Base-by-base conservation (phyloP, 2,888 invertebrate genomes). In the Hydrotaea cyrtoneurina region DNA sequence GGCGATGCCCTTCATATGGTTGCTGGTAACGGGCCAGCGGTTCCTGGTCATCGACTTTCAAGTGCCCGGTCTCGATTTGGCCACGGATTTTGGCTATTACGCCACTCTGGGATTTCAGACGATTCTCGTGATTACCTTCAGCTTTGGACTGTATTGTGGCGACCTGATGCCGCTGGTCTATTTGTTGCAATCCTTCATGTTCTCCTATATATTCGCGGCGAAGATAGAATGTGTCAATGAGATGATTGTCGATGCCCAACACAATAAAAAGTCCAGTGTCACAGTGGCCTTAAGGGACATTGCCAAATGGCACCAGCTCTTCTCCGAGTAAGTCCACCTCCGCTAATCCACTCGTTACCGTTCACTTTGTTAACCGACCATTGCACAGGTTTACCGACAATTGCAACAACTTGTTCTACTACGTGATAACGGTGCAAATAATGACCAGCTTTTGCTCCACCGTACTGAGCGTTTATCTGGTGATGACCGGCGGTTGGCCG, bases 401-500 rank as follows among this genome's bases (percentile, higher is more conserved):
- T 0, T 89, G 89, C 76, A 88, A 89, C 26, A 46, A 78, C 0
- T 19, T 87, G 7, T 88, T 87, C 62, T 87, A 83, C n/a, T 46
- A 57, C 10, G 23, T 88, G 0, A 80, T 82, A 8, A 76, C 85
- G 0, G 53, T 78, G 10, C 81, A 86, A 74, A 81, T 86, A 8
- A 10, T 82, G 15, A 84, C 83, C 0, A 59, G 76, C 0, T 72
- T 62, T 19, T 72, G 23, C 31, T 77, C 71, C 7, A 86, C 88
- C 0, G 82, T 87, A 21, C 86, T 88, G 64, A 85, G 89, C 0
- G 46, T 76, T 3, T 89, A 87, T 39, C 85, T 86, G 0, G 57
- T 88, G 7, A 71, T 89, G 0, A 86, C 82, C 0, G 84, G 86
- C 2, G 78, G 86, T 26, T 90, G 90, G 90, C 80, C 88, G 0